Conservation (phyloP, 2,797 vertebrate species). For the Enteromius thamalakanensis region DNA sequence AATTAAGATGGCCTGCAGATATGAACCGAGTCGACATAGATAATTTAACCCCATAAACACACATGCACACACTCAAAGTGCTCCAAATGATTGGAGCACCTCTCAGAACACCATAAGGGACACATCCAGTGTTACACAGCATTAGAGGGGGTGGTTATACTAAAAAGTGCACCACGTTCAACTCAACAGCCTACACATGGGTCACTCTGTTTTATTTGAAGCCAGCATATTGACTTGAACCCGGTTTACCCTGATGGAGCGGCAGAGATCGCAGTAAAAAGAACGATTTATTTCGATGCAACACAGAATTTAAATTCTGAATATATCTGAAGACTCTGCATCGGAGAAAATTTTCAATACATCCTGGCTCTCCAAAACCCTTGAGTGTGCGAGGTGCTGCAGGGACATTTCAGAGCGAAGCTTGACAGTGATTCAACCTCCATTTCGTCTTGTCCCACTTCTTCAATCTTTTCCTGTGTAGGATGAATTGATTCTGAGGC, state of each 20-base stretch:
- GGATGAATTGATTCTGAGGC: slow-evolving; percentile 54
- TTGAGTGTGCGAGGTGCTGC: slow-evolving; percentile 13
- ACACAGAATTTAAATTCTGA: slow-evolving; percentile 26
- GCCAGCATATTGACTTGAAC: slow-evolving; percentile 31
- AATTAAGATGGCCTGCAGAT: not conserved
- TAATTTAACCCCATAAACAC: not conserved
- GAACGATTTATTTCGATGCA: not conserved
- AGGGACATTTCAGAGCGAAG: slow-evolving; percentile 34
- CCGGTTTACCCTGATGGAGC: not conserved
- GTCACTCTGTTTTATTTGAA: slow-evolving; percentile 11
- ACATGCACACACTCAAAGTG: not conserved
- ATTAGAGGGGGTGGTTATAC: slow-evolving; percentile 23
- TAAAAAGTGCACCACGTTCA: not conserved
- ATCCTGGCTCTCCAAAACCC: slow-evolving; percentile 15
- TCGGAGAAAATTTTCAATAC: slow-evolving; percentile 19
- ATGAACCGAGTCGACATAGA: not conserved
- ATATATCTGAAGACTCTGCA: slow-evolving; percentile 30
- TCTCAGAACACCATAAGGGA: slow-evolving; percentile 7
- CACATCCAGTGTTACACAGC: slow-evolving; percentile 2
- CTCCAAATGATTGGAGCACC: slow-evolving; percentile 14
- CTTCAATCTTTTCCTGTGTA: slow-evolving; percentile 54
- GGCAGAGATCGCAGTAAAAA: not conserved
- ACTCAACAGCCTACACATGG: slow-evolving; percentile 23
- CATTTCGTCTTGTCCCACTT: slow-evolving; percentile 60
- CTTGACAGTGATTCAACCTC: slow-evolving; percentile 63